Evolutionary conservation across 1,140 invertebrate genomes (phyloP).

Genomic region (Ostrea edulis): DNA sequence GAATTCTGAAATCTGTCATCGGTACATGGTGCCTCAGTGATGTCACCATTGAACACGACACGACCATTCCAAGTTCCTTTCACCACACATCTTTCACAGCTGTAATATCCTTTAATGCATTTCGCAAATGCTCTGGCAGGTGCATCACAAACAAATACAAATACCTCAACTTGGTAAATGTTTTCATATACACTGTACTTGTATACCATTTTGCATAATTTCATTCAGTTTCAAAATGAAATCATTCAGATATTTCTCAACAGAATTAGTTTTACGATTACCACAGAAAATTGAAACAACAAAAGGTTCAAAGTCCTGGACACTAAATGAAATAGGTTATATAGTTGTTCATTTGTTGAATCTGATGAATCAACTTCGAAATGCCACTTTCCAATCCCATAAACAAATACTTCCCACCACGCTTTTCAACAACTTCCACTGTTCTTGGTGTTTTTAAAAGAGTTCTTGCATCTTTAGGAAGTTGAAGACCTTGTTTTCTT

Average conservation of each 20-base stretch:
- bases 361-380: slow-evolving; percentile 28
- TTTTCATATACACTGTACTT: slow-evolving; percentile 58
- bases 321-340: slow-evolving; percentile 71
- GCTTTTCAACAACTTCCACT: slow-evolving; percentile 47
- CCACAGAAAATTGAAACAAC: slow-evolving; percentile 71
- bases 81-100: slow-evolving; percentile 60
- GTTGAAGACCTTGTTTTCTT: neutral
- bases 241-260: slow-evolving; percentile 63
- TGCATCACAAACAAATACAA: slow-evolving; percentile 74
- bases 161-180: slow-evolving; percentile 54
- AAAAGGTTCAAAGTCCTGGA: slow-evolving; percentile 57
- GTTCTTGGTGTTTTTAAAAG: slow-evolving; percentile 51
- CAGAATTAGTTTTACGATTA: slow-evolving; percentile 67
- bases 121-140: slow-evolving; percentile 77
- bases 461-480: slow-evolving; percentile 56
- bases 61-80: slow-evolving; percentile 55
- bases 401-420: slow-evolving; percentile 57
- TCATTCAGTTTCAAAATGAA: slow-evolving; percentile 70
- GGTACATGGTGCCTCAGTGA: slow-evolving; percentile 45
- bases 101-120: slow-evolving; percentile 67
- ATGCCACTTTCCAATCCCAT: slow-evolving; percentile 52
- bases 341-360: slow-evolving; percentile 50
- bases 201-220: slow-evolving; percentile 56
- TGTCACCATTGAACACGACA: slow-evolving; percentile 53
- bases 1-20: slow-evolving; percentile 32